Evolutionary conservation across 1,140 invertebrate species (phyloP).

Genomic region (Pseudomyrmex sp.): DNA sequence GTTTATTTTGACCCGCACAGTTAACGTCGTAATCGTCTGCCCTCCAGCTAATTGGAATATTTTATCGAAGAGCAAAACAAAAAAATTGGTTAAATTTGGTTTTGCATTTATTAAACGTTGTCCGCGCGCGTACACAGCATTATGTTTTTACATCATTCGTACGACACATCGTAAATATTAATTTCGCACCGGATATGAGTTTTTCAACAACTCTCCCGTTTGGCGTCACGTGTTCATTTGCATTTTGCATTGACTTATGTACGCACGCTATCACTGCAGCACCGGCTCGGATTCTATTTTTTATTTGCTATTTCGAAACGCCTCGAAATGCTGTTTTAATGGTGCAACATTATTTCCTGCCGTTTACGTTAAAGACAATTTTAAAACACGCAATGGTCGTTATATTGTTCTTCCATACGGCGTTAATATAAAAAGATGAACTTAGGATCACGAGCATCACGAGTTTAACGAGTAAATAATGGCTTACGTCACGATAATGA

Average conservation of each 20-base stretch:
- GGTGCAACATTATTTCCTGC: not conserved
- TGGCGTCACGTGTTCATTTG: slow-evolving; percentile 25
- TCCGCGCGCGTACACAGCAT: not conserved
- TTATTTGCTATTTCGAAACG: not conserved
- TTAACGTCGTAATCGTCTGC: slow-evolving; percentile 11
- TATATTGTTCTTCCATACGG: not conserved
- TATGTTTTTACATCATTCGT: not conserved
- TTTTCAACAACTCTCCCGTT: slow-evolving; percentile 25
- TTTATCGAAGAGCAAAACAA: slow-evolving; percentile 6
- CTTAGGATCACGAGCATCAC: not conserved
- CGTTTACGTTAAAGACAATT: not conserved
- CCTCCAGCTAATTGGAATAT: slow-evolving; percentile 31
- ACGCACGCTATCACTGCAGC: not conserved
- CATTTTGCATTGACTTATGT: slow-evolving; percentile 16
- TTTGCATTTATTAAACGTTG: slow-evolving; percentile 27
- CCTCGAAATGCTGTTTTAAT: not conserved
- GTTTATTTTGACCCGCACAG: slow-evolving; percentile 27
- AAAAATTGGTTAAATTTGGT: slow-evolving; percentile 26
- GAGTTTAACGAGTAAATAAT: slow-evolving; percentile 56
- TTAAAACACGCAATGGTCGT: slow-evolving; percentile 11
- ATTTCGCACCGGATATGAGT: slow-evolving; percentile 31
- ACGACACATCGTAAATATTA: slow-evolving; percentile 16
- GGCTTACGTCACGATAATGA: slow-evolving; percentile 44
- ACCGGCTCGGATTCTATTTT: not conserved
- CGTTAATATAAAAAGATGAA: slow-evolving; percentile 23